Evolutionary conservation across 1,140 invertebrate species (phyloP).

Genomic region (Fopius arisanus): DNA sequence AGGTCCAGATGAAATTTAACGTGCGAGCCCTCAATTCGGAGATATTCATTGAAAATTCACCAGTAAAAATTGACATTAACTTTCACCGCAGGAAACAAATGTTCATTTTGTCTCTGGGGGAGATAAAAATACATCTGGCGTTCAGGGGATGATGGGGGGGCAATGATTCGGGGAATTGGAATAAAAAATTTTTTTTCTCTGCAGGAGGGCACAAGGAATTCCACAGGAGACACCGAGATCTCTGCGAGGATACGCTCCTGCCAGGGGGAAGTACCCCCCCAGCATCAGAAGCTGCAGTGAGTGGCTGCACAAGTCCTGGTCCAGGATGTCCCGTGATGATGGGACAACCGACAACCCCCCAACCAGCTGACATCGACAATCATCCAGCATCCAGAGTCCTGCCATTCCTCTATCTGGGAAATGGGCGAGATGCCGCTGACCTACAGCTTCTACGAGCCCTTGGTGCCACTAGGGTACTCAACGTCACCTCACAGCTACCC

Average conservation of each 20-base stretch:
- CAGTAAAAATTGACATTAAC: too few species aligned
- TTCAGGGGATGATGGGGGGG: too few species aligned
- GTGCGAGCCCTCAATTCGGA: too few species aligned
- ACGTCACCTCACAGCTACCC: conserved; percentile 83
- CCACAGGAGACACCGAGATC: conserved; percentile 70
- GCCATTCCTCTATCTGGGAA: conserved; percentile 88
- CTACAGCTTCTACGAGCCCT: conserved; percentile 71
- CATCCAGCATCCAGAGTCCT: conserved; percentile 82
- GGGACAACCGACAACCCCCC: conserved; percentile 46
- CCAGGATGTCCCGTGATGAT: conserved; percentile 50
- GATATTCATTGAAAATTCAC: too few species aligned
- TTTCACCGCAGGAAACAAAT: too few species aligned
- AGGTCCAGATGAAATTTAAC: too few species aligned
- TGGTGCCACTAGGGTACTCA: conserved; percentile 80
- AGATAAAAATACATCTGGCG: too few species aligned
- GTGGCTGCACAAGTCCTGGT: conserved; percentile 48
- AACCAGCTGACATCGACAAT: conserved; percentile 73
- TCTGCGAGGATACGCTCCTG: conserved; percentile 71
- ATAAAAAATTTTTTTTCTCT: conserved; percentile 44
- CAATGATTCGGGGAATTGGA: too few species aligned
- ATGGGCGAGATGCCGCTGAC: conserved; percentile 84
- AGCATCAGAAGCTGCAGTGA: conserved; percentile 36
- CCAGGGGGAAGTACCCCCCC: conserved; percentile 43
- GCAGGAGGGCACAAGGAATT: conserved; percentile 78
- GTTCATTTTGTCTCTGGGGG: too few species aligned